These are phyloP conservation scores for Teleogryllus oceanicus DNA, from an alignment of 2,888 invertebrate genomes.

Conservation along the genomic window DNA sequence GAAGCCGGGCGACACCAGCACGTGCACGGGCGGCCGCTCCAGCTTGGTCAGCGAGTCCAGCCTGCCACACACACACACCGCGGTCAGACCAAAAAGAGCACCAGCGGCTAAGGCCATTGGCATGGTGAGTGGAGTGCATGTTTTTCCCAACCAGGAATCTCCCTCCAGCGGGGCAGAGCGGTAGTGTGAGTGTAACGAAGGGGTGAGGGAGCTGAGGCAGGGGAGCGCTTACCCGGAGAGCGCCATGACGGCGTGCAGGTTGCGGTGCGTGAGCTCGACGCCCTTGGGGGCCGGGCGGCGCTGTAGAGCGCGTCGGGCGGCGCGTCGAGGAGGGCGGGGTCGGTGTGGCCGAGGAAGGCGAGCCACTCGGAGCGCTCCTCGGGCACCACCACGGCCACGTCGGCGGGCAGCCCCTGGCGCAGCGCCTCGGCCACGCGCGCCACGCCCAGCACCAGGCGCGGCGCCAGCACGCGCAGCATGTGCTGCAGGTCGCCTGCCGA, in stretches of 20 bases:
- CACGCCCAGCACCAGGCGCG: conserved; percentile 63
- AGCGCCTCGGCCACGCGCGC: neutral
- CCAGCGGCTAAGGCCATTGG: neutral
- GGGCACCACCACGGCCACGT: neutral
- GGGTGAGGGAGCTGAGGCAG: too few species aligned
- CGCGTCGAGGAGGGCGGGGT: neutral
- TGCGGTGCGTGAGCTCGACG: conserved; percentile 68
- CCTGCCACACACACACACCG: neutral
- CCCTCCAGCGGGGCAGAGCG: too few species aligned
- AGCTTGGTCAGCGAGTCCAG: neutral
- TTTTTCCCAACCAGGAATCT: too few species aligned
- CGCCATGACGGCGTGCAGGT: conserved; percentile 49
- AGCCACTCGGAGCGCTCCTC: neutral
- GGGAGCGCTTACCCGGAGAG: neutral
- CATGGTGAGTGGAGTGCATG: neutral
- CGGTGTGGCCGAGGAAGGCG: neutral
- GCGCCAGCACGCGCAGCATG: conserved; percentile 64
- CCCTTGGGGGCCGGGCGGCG: conserved; percentile 68
- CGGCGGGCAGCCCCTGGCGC: neutral
- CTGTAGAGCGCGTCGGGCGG: neutral
- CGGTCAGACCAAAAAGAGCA: neutral
- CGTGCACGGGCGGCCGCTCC: neutral
- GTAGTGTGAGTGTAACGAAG: too few species aligned
- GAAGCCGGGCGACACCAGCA: neutral
- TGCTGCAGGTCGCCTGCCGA: conserved; percentile 64